These are phyloP conservation scores for Drosophila pallidifrons DNA, from an alignment of 1,140 invertebrate species.

Conservation along the genomic window DNA sequence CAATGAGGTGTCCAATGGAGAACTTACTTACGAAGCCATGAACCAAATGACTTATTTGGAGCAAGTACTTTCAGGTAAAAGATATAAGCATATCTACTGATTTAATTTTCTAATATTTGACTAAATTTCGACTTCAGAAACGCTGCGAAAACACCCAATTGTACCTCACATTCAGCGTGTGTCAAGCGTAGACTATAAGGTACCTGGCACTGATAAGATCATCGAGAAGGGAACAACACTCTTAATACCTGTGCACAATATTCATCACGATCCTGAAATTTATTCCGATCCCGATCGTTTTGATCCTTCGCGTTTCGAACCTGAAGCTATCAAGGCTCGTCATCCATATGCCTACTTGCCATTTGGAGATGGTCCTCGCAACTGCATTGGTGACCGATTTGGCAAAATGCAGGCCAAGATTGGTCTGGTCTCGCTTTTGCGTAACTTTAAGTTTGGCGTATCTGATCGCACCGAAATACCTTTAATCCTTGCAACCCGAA, in stretches of 20 bases:
- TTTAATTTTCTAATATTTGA: conserved; percentile 30
- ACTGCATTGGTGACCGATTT: conserved; percentile 87
- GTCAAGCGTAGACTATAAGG: no score
- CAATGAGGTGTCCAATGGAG: conserved; percentile 34
- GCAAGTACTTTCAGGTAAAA: conserved; percentile 58
- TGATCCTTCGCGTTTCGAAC: conserved; percentile 88
- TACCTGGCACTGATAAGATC: no score
- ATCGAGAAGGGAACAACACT: no score
- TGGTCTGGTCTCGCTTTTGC: conserved; percentile 85
- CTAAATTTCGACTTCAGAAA: no score
- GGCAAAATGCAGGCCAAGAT: conserved; percentile 88
- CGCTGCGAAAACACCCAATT: no score
- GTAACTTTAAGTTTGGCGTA: conserved; percentile 72
- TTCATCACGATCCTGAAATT: no score
- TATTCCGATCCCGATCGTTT: conserved; percentile 87
- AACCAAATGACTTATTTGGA: conserved; percentile 79
- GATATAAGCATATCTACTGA: conserved; percentile 55
- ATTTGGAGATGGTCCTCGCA: conserved; percentile 86
- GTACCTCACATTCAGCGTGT: no score
- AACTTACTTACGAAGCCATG: conserved; percentile 79
- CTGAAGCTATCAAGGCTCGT: conserved; percentile 85
- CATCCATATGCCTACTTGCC: conserved; percentile 86
- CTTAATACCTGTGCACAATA: no score
- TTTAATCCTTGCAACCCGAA: no score
- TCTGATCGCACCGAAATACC: conserved; percentile 76